Evolutionary conservation across 1,140 invertebrate genomes (phyloP).

Genomic region (Bombus consobrinus): DNA sequence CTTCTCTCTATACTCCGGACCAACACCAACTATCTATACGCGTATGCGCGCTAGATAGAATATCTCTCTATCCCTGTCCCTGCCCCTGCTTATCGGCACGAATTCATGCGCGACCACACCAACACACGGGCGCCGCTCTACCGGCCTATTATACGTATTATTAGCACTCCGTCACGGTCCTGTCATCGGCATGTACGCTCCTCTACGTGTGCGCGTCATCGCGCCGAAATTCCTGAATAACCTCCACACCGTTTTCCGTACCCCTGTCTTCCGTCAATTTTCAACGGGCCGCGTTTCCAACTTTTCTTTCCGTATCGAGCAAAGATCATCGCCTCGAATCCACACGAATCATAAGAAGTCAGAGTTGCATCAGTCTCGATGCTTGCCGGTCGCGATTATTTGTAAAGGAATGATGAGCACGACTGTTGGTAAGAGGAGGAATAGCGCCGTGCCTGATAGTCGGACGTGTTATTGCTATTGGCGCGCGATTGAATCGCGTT

Average conservation of each 20-base stretch:
- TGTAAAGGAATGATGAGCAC: not conserved
- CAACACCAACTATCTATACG: conserved; percentile 15
- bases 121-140: conserved; percentile 41
- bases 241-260: not conserved
- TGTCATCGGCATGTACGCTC: conserved; percentile 74
- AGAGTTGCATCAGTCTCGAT: not conserved
- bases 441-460: not conserved
- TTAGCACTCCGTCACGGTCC: conserved; percentile 78
- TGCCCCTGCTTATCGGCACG: conserved; percentile 63
- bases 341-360: not conserved
- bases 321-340: not conserved
- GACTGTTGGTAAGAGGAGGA: not conserved
- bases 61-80: conserved; percentile 16
- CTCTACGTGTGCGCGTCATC: conserved; percentile 45
- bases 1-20: conserved; percentile 7
- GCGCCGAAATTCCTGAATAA: conserved; percentile 45
- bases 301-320: not conserved
- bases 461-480: not conserved
- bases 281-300: not conserved
- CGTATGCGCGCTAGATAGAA: conserved; percentile 8
- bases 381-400: not conserved
- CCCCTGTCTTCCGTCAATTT: not conserved
- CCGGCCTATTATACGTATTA: conserved; percentile 76
- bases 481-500: too few species aligned
- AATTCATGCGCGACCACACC: conserved; percentile 59